Conservation (phyloP, 2,113 vertebrate genomes). For the Labeo catla region DNA sequence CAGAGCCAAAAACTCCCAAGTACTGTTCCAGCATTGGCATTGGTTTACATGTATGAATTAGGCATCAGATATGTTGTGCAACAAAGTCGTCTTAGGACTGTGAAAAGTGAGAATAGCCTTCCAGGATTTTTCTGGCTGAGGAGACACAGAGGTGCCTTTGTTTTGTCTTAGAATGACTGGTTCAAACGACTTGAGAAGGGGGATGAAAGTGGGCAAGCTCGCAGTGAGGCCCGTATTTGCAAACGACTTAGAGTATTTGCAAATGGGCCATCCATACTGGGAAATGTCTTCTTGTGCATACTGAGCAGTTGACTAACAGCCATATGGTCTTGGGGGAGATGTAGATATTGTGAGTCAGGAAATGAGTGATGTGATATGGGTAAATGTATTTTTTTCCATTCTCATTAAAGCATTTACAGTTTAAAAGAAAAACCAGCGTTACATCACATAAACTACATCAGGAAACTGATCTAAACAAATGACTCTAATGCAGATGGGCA, state of each 20-base stretch:
- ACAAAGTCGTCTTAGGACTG: not conserved
- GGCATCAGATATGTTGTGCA: not conserved
- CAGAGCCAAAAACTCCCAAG: not conserved
- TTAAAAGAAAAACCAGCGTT: not conserved
- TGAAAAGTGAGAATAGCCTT: not conserved
- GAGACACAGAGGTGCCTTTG: slow-evolving; percentile 14
- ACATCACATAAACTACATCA: not conserved
- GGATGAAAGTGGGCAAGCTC: not conserved
- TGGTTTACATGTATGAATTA: not conserved
- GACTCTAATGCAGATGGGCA: not conserved
- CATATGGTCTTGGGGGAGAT: not conserved
- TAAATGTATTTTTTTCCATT: not conserved
- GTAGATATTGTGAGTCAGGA: not conserved
- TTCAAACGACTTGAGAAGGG: not conserved
- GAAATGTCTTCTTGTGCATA: not conserved
- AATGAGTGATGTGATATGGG: not conserved
- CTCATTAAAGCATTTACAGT: not conserved
- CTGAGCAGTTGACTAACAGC: not conserved
- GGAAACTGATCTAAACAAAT: not conserved
- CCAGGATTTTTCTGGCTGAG: not conserved
- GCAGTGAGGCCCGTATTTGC: not conserved
- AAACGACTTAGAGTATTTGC: not conserved
- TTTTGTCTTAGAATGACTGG: not conserved
- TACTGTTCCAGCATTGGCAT: not conserved
- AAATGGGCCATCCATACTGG: not conserved